phyloP scores from a whole-genome alignment of 1,140 invertebrate species.

The Apis cerana region DNA sequence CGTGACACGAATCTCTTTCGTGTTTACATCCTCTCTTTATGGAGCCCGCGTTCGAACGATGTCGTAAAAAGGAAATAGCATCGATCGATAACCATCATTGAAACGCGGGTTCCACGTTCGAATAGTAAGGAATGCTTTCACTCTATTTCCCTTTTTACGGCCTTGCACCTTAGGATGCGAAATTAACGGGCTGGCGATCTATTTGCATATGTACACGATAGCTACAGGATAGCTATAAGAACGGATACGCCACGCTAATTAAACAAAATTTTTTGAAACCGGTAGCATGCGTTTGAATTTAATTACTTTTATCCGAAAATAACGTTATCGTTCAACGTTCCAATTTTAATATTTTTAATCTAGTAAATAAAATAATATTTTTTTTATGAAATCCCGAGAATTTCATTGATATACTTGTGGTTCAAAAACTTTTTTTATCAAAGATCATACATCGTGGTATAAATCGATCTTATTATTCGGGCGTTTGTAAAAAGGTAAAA shows the following conservation, averaged over 20 bases:
- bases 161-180: neutral
- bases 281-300: neutral
- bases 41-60: neutral
- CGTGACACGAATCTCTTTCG: conserved; percentile 25
- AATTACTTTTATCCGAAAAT: conserved; percentile 2
- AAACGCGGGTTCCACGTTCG: conserved; percentile 6
- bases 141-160: neutral
- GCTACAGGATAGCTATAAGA: too few relatives aligned
- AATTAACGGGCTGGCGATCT: neutral
- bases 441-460: too few relatives aligned
- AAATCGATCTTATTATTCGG: too few relatives aligned
- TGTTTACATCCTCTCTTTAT: neutral
- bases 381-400: neutral
- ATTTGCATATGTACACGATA: neutral
- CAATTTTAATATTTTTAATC: neutral
- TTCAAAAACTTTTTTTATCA: too few relatives aligned
- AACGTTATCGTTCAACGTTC: neutral
- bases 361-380: neutral
- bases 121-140: neutral
- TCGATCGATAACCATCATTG: neutral
- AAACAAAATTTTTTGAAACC: neutral
- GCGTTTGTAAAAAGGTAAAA: neutral
- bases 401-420: neutral
- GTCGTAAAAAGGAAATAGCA: conserved; percentile 15
- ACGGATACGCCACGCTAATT: neutral